Conservation (phyloP, 2,113 vertebrate genomes). For the Numida meleagris region DNA sequence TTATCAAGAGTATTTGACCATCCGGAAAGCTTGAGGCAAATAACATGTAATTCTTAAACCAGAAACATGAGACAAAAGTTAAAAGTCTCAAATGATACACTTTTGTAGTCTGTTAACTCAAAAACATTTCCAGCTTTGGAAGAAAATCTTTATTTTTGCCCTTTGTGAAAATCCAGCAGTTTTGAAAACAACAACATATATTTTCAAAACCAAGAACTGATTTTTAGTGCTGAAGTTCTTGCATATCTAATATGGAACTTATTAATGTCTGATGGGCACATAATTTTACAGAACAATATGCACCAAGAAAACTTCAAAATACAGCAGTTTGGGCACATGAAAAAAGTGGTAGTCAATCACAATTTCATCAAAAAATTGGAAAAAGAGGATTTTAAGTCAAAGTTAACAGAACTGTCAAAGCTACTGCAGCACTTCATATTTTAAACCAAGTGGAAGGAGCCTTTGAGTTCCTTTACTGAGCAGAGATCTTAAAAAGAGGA, state of each 20-base stretch:
- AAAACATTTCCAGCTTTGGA: background rate
- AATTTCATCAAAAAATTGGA: background rate
- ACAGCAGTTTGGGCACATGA: background rate
- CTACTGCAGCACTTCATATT: background rate
- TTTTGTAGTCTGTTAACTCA: background rate
- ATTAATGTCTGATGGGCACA: background rate
- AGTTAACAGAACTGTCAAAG: background rate
- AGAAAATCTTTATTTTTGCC: background rate
- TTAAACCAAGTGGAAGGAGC: background rate
- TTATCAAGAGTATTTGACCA: background rate
- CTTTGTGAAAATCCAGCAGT: background rate
- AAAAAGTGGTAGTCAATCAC: background rate
- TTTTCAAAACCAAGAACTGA: background rate
- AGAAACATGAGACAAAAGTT: background rate
- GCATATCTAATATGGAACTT: background rate
- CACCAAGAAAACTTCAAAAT: background rate
- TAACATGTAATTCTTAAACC: background rate
- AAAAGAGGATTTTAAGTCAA: background rate
- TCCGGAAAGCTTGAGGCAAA: background rate
- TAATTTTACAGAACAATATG: background rate
- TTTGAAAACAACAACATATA: background rate
- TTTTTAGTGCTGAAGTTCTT: background rate
- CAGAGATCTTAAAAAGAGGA: background rate
- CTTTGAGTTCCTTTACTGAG: background rate
- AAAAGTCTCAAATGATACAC: background rate